phyloP scores from a whole-genome alignment of 2,888 invertebrate genomes.

The Agelastica alni region DNA sequence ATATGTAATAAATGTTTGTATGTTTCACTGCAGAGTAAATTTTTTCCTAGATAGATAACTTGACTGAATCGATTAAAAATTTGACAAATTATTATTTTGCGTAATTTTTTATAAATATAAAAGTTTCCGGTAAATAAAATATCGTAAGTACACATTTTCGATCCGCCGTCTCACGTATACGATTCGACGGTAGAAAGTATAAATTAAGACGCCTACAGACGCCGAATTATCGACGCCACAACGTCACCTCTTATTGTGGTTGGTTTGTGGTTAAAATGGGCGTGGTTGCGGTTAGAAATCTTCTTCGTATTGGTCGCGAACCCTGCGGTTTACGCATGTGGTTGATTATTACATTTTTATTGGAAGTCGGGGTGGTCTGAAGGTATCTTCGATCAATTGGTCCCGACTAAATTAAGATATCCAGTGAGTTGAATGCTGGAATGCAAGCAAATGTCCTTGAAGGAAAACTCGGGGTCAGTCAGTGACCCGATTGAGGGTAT shows the following conservation, averaged over 20 bases:
- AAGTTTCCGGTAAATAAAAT: no score
- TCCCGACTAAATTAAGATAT: conserved; percentile 26
- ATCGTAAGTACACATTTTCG: no score
- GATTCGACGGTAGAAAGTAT: conserved; percentile 26
- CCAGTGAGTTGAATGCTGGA: conserved; percentile 7
- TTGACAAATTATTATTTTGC: no score
- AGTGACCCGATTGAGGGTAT: conserved; percentile 30
- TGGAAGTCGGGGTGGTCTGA: conserved; percentile 42
- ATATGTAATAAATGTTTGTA: no score
- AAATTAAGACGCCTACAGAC: conserved; percentile 49
- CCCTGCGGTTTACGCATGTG: conserved; percentile 64
- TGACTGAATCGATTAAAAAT: no score
- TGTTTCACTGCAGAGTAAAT: no score
- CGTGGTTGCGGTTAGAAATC: conserved; percentile 64
- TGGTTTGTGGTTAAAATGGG: conserved; percentile 54
- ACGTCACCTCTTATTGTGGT: conserved; percentile 58
- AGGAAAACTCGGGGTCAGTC: conserved; percentile 22
- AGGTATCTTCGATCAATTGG: conserved; percentile 25
- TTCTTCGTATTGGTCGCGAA: conserved; percentile 62
- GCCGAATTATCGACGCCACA: conserved; percentile 52
- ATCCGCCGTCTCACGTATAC: no score
- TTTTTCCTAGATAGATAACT: no score
- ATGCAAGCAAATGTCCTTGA: conserved; percentile 15
- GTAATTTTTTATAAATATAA: no score
- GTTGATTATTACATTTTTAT: conserved; percentile 58